Base-by-base conservation (phyloP, 2,113 vertebrate genomes). In the Ciconia maguari region DNA sequence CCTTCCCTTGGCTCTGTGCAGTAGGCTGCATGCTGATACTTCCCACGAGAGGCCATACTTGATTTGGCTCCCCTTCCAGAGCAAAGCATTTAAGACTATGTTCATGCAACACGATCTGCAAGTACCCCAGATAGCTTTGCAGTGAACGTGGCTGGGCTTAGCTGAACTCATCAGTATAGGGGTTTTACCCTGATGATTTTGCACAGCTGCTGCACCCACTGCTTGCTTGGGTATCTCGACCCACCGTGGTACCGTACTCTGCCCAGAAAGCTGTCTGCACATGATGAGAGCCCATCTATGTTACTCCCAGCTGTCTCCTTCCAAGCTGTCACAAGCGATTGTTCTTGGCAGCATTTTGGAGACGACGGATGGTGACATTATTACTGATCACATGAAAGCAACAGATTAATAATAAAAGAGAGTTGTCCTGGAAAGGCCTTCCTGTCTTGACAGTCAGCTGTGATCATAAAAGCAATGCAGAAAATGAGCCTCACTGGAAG, bases 61-160 rank as follows among this genome's bases (percentile, higher is more conserved):
- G 38, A 5, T 49, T 54, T 90, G 14, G 5, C 6, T 83, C 32
- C 25, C 19, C 34, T 78, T 42, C 36, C 44, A 46, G 48, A 42
- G 24, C 44, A 49, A 44, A 89, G 20, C 15, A 5, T 42, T 64
- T 46, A 13, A 51, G 26, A 3, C 13, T 57, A 0, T 0, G 1
- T 42, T 55, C 7, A 4, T 46, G 52, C 14, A 19, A 4, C 27
- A 4, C 0, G 1, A 18, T 27, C 87, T 10, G 22, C 52, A 64
- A 19, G 3, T 4, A 12, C 42, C 51, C 19, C 11, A 11, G 13
- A 0, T 2, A 41, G 29, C 20, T 81, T 55, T 60, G 60, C 44
- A 27, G 36, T 29, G 76, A 27, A 8, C 24, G 0, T 20, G 19
- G 2, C 52, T 77, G 77, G 13, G 49, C 13, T 75, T 5, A 52